Conservation (phyloP, 2,797 vertebrate species). For the Telmatherina bonti region DNA sequence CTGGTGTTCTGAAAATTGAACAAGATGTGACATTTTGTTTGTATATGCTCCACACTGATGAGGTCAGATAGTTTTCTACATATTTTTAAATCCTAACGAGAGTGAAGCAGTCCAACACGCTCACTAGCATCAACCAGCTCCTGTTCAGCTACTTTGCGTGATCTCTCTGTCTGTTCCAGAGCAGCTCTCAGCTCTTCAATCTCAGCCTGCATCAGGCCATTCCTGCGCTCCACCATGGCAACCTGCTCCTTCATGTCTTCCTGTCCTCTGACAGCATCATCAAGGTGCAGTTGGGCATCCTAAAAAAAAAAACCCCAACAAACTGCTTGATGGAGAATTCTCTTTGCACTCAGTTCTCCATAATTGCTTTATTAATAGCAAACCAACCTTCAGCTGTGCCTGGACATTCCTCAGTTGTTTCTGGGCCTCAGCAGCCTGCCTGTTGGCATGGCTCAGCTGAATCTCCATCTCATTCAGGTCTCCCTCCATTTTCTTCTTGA, state of each 20-base stretch:
- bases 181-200: slow-evolving; percentile 88
- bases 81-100: too few relatives aligned
- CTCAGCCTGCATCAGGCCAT: slow-evolving; percentile 89
- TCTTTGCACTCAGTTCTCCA: too few relatives aligned
- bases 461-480: slow-evolving; percentile 94
- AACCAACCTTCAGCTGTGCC: slow-evolving; percentile 87
- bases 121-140: slow-evolving; percentile 88
- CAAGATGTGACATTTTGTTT: too few relatives aligned
- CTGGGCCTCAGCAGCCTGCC: slow-evolving; percentile 86
- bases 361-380: too few relatives aligned
- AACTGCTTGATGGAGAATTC: too few relatives aligned
- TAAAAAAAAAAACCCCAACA: too few relatives aligned
- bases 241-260: slow-evolving; percentile 91
- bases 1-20: slow-evolving; percentile 90
- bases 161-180: slow-evolving; percentile 89
- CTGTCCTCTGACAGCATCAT: slow-evolving; percentile 84
- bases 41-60: too few relatives aligned
- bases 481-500: slow-evolving; percentile 97
- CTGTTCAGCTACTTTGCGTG: slow-evolving; percentile 88
- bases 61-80: too few relatives aligned
- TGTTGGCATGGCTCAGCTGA: slow-evolving; percentile 89
- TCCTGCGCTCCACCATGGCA: slow-evolving; percentile 89
- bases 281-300: slow-evolving; percentile 90
- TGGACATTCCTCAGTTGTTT: slow-evolving; percentile 89
- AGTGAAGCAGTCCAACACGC: slow-evolving; percentile 86